Conservation (phyloP, 2,113 vertebrate genomes). For the Andinoacara biseriatus region DNA sequence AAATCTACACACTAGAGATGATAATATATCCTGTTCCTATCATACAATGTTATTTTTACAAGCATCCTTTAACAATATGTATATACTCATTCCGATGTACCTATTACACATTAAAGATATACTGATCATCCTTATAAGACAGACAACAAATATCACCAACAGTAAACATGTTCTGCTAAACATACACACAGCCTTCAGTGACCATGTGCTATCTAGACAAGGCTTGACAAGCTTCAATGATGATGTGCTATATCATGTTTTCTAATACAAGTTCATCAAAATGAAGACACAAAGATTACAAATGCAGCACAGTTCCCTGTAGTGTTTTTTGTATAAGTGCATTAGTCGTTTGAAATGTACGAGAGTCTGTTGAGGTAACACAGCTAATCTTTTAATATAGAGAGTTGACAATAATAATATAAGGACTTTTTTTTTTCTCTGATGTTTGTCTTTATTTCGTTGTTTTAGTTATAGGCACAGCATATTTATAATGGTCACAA, state of each 20-base stretch:
- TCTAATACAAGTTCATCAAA: conserved; percentile 56
- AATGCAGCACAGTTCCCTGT: conserved; percentile 62
- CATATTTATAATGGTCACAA: conserved; percentile 31
- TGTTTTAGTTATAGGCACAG: conserved; percentile 36
- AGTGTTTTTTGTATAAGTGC: conserved; percentile 52
- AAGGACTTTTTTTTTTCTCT: conserved; percentile 16
- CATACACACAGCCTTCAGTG: conserved; percentile 32
- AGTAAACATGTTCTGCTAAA: conserved; percentile 65
- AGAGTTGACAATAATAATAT: conserved; percentile 49
- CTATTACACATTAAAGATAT: conserved; percentile 71
- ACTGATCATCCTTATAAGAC: conserved; percentile 60
- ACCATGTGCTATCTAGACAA: conserved; percentile 47
- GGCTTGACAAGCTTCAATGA: conserved; percentile 23
- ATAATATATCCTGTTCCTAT: conserved; percentile 78
- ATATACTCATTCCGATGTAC: conserved; percentile 65
- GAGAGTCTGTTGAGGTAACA: conserved; percentile 56
- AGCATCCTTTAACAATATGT: conserved; percentile 64
- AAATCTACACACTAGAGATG: conserved; percentile 75
- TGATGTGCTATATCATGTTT: conserved; percentile 58
- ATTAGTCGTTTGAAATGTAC: conserved; percentile 57
- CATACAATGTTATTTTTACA: conserved; percentile 78
- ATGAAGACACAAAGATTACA: conserved; percentile 61
- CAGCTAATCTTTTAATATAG: conserved; percentile 45
- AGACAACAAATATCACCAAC: conserved; percentile 60
- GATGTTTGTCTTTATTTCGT: conserved; percentile 19